Evolutionary conservation across 2,797 vertebrate species (phyloP), one percentile per base, ranked within the genome.

Genomic region (Channa striata): DNA sequence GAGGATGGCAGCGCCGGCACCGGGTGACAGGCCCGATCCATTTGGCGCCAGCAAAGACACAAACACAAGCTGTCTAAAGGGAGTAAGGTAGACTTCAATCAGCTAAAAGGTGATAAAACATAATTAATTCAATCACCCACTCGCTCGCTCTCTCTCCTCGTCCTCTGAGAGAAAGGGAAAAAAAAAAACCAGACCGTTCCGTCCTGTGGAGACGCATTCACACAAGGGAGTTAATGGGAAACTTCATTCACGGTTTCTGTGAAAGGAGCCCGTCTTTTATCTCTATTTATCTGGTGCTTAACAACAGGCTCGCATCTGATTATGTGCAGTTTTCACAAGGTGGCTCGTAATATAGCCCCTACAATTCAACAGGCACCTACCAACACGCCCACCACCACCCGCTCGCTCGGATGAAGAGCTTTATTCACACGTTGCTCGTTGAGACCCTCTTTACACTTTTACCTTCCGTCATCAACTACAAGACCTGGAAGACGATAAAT

Each of bases 101-200:
- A 91, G 90, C 91, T 91, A 92, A 93, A 85, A 92, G 90, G 89
- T 91, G 92, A 93, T 91, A 93, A 92, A 93, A 92, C 80, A 66
- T 82, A 86, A 92, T 93, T 89, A 90, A 93, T 91, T 90, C 80
- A 87, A 87, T 88, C 87, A 68, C 83, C 64, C 76, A 61, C 82
- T 86, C 79, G 46, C 74, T 58, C 68, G 42, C 49, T 10, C 34
- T 16, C 53, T 16, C 61, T 42, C 67, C 19, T 21, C 3, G 16
- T 71, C 63, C 51, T 58, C 72, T 25, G 56, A 82, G 67, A 83
- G 68, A 30, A 66, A 74, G 62, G 49, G 39, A 8, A 14, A 23
- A 47, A 17, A 20, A 33, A 21, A 13, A 37, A 14, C 36, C 10
- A 33, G 62, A 50, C 51, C 37, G 54, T n/a, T 19, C 50, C 16